Conservation (phyloP, 1,140 invertebrate genomes). For the Ephestia elutella region DNA sequence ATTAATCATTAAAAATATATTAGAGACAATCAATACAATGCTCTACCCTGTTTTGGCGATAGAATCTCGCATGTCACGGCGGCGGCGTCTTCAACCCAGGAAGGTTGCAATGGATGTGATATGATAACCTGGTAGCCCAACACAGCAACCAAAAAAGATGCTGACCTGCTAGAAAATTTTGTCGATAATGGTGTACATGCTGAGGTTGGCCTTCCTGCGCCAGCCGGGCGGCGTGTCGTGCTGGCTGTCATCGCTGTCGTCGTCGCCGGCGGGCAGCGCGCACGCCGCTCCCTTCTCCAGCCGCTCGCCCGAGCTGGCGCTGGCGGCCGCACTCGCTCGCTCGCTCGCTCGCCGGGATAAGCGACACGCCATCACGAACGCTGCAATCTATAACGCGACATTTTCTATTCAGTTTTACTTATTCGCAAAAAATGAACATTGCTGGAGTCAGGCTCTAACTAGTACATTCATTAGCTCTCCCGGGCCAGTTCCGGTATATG, state of each 20-base stretch:
- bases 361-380: conserved; percentile 47
- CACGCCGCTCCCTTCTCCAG: conserved; percentile 20
- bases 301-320: conserved; percentile 22
- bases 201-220: conserved; percentile 57
- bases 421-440: no score
- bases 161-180: conserved; percentile 68
- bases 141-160: neutral
- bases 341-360: conserved; percentile 29
- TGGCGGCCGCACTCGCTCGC: conserved; percentile 22
- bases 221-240: conserved; percentile 41
- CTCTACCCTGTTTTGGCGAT: no score
- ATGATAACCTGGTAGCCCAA: no score
- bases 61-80: no score
- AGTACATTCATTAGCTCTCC: no score
- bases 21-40: no score
- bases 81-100: no score
- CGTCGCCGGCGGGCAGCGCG: conserved; percentile 37
- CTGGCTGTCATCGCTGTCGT: conserved; percentile 26
- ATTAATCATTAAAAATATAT: no score
- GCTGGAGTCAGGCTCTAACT: no score
- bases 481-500: no score
- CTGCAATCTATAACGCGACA: conserved; percentile 32
- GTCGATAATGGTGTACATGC: conserved; percentile 66
- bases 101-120: no score
- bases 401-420: no score